Base-by-base conservation (phyloP, 2,797 vertebrate species). In the Malacoraja senta region DNA sequence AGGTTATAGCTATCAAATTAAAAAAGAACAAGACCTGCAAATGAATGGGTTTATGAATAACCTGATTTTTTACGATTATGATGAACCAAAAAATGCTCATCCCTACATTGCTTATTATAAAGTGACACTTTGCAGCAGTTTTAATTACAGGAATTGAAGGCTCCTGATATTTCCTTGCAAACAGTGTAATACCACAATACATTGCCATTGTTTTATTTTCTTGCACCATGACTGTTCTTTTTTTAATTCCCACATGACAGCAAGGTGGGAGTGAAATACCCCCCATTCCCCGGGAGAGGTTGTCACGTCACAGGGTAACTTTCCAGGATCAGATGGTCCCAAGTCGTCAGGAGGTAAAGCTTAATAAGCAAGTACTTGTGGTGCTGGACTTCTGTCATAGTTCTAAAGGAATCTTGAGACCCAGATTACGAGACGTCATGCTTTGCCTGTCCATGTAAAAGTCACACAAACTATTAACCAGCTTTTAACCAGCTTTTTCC, bases 261-360 rank as follows among this genome's bases (percentile, higher is more conserved):
- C 90, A 92, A 92, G 90, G 90, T 92, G 90, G 90, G 90, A 92
- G 90, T 92, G 68, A 76, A 92, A 92, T 92, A 35, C 24, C 71
- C 71, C 38, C 90, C 90, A 53, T 38, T 92, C 71, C 71, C 90
- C 90, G 90, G 90, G 90, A 92, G 90, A 92, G 90, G 71, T 76
- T 92, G 90, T 92, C 76, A 92, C 90, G 90, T 92, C 90, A 44
- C 90, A 92, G 90, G 90, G 90, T 92, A 92, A 92, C 90, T 92
- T 92, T 92, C 90, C 90, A 92, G 90, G 90, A 92, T 92, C 90
- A 92, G 90, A 92, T 92, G 90, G 90, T 44, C 90, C 71, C 90
- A 92, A 92, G 90, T 74, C 90, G 72, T 92, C 71, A 92, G 90
- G 90, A 92, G 90, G 90, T 92, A 92, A 92, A 92, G 68, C 71